Evolutionary conservation across 1,140 invertebrate genomes (phyloP), one percentile per base, ranked within the genome.

Genomic region (Panagrolaimus sp.): DNA sequence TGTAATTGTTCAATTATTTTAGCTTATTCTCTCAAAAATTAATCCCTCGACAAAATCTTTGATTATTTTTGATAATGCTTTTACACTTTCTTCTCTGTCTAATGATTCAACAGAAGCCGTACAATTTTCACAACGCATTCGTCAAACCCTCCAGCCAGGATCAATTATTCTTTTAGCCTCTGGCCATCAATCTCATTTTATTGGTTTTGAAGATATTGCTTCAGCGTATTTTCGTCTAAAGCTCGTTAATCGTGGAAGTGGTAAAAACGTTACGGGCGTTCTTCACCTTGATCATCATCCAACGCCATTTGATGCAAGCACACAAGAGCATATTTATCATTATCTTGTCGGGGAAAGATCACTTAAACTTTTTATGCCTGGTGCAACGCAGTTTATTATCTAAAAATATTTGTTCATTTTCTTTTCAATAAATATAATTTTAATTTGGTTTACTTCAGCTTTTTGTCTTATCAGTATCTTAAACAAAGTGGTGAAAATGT

Each of bases 341-440:
- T 70, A 65, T 67, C 17, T 65, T n/a, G 26, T 55, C n/a, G 68
- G 68, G 7, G 68, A 70, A 44, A 46, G 68, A 32, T 70, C 68
- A 38, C n/a, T 67, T 48, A 66, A 70, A 47, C 26, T 70, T 24
- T 65, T 70, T 43, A 28, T 68, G 24, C 68, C 68, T 14, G 68
- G 68, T 21, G 52, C 28, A 26, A 58, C 21, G 10, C 52, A 58
- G 17, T 58, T 58, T 58, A 21, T 58, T 28, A 58, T 58, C 28
- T 58, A 28, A 58, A 17, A 21, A 8, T 21, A 12, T 48, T 24
- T 15, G 47, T 28, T 58, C 32, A 7, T 38, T 38, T 38, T 38
- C 32, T 38, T n/a, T 38, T 38, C 32, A 38, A 38, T 38, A 38
- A 38, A 38, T n/a, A n/a, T n/a, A 38, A 7, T 38, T 38, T 38